phyloP scores from a whole-genome alignment of 2,113 vertebrate genomes.

The Podarcis raffonei region DNA sequence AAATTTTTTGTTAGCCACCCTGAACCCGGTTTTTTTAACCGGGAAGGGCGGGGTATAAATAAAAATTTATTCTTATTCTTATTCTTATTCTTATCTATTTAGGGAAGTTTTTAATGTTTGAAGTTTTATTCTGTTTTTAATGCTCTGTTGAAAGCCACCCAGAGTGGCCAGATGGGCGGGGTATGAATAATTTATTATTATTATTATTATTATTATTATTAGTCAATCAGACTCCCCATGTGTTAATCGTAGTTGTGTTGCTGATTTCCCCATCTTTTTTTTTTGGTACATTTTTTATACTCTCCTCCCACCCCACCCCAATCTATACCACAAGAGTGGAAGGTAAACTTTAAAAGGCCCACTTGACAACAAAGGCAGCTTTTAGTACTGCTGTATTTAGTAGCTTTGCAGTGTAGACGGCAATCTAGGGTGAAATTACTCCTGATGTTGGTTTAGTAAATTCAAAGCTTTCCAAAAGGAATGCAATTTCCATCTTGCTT shows the following conservation, averaged over 20 bases:
- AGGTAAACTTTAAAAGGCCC: not conserved
- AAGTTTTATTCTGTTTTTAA: no score
- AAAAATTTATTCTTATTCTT: no score
- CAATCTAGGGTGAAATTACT: constrained; percentile 65
- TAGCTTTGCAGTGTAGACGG: constrained; percentile 57
- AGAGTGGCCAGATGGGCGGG: no score
- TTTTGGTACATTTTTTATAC: constrained; percentile 46
- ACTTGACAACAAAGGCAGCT: constrained; percentile 62
- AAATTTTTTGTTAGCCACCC: no score
- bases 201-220: not conserved
- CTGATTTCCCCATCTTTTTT: constrained; percentile 30
- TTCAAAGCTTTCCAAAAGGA: constrained; percentile 64
- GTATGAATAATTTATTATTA: no score
- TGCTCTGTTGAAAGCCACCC: no score
- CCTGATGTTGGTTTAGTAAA: constrained; percentile 62
- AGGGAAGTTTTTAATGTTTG: not conserved
- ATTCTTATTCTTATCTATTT: not conserved
- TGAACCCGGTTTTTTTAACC: no score
- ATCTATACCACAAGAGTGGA: constrained; percentile 28
- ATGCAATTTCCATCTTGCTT: constrained; percentile 52
- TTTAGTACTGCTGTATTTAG: constrained; percentile 67
- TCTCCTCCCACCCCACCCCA: not conserved
- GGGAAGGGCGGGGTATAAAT: no score
- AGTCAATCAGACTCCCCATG: not conserved
- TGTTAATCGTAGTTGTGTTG: constrained; percentile 39